Conservation (phyloP, 2,113 vertebrate genomes). For the Syrrhaptes paradoxus region DNA sequence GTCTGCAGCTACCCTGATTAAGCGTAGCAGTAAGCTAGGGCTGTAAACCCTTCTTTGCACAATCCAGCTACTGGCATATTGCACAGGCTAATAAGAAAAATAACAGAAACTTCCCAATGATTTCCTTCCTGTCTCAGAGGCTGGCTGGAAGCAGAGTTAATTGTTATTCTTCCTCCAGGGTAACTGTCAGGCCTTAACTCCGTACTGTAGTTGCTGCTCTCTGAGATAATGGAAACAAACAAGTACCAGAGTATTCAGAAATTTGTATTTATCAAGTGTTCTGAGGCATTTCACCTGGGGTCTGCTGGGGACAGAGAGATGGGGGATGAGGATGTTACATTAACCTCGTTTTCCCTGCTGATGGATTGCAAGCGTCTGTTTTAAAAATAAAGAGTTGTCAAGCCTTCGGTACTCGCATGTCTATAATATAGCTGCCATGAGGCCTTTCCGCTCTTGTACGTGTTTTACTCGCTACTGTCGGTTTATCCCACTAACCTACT, state of each 20-base stretch:
- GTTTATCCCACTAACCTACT: not conserved
- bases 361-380: rapidly evolving
- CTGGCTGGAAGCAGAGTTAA: not conserved
- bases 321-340: not conserved
- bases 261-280: not conserved
- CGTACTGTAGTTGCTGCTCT: not conserved
- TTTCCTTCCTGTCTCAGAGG: not conserved
- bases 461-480: not conserved
- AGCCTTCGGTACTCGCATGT: not conserved
- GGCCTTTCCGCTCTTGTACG: not conserved
- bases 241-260: not conserved
- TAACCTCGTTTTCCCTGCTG: not conserved
- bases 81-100: not conserved
- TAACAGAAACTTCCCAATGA: not conserved
- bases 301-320: not conserved
- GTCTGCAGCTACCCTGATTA: not conserved
- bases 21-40: not conserved
- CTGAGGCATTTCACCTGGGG: not conserved
- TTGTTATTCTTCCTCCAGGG: not conserved
- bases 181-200: not conserved
- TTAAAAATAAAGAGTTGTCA: not conserved
- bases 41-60: not conserved
- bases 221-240: not conserved
- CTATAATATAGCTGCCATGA: not conserved
- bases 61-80: not conserved